phyloP scores from a whole-genome alignment of 2,797 vertebrate species.

The Luscinia luscinia region DNA sequence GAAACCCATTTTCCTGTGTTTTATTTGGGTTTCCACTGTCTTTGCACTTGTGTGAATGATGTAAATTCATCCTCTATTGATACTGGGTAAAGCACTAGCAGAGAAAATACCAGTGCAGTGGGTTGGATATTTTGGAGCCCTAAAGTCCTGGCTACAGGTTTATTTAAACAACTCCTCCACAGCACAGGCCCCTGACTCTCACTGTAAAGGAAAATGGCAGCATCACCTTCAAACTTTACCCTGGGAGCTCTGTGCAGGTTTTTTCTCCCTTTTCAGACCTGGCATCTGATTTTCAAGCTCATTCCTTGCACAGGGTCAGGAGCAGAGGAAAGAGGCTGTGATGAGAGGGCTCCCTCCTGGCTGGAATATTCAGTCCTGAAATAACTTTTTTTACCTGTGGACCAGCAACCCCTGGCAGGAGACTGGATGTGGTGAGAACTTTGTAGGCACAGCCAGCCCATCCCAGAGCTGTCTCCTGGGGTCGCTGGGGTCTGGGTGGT shows the following conservation, averaged over 20 bases:
- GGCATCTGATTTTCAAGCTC: not conserved
- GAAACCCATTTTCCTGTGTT: conserved; percentile 67
- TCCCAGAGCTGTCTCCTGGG: not conserved
- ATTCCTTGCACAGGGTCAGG: accelerated
- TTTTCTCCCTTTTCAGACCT: not conserved
- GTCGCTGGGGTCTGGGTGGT: not conserved
- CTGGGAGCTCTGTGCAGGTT: not conserved
- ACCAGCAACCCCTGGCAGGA: not conserved
- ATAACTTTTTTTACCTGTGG: not conserved
- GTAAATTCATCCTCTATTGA: conserved; percentile 48
- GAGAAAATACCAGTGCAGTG: not conserved
- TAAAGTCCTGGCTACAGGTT: not conserved
- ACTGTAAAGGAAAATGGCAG: not conserved
- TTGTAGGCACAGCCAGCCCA: not conserved
- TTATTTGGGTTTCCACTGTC: conserved; percentile 71
- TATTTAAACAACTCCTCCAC: conserved; percentile 8
- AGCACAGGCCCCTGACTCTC: not conserved
- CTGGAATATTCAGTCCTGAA: not conserved
- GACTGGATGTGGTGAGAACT: not conserved
- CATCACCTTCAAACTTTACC: not conserved
- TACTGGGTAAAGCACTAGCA: not conserved
- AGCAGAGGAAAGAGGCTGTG: not conserved
- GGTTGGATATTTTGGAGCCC: not conserved
- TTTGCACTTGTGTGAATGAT: conserved; percentile 52
- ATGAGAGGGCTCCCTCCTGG: not conserved